Percentiles rank a stretch among this genome's conserved stretches.
These are phyloP conservation scores for Galbula dea DNA, from an alignment of 2,113 vertebrate species.

Conservation along the genomic window DNA sequence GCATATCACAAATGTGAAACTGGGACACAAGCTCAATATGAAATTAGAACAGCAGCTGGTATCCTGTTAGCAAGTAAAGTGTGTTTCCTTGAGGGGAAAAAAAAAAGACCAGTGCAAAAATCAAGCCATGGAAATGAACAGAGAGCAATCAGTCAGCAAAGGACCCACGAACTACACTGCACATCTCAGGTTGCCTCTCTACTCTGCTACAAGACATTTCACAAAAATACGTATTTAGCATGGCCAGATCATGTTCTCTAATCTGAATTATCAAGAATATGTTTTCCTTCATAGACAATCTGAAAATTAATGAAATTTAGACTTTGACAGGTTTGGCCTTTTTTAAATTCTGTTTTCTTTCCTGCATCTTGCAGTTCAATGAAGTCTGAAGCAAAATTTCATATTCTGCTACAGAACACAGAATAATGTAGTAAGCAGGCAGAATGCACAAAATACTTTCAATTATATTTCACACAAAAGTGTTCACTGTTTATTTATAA, in stretches of 20 bases:
- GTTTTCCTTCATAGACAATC: background rate
- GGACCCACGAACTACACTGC: background rate
- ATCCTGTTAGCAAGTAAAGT: constrained; percentile 60
- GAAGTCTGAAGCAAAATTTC: background rate
- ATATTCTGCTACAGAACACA: background rate
- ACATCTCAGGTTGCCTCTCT: background rate
- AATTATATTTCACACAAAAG: background rate
- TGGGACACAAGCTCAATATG: constrained; percentile 44
- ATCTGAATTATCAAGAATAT: background rate
- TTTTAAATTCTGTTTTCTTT: background rate
- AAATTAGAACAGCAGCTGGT: constrained; percentile 67
- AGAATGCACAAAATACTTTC: background rate
- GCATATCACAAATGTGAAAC: constrained; percentile 60
- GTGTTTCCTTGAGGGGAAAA: constrained; percentile 10
- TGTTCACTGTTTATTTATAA: background rate
- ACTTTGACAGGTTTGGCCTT: background rate
- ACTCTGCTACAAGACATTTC: background rate
- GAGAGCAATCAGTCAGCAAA: constrained; percentile 16
- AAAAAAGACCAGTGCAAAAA: constrained; percentile 14
- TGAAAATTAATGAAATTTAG: background rate
- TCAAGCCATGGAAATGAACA: constrained; percentile 4
- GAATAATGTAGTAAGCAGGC: background rate
- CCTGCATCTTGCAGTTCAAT: background rate
- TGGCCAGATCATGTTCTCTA: background rate
- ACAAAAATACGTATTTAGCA: background rate